phyloP scores from a whole-genome alignment of 2,113 vertebrate species.

The Rattus norvegicus region DNA sequence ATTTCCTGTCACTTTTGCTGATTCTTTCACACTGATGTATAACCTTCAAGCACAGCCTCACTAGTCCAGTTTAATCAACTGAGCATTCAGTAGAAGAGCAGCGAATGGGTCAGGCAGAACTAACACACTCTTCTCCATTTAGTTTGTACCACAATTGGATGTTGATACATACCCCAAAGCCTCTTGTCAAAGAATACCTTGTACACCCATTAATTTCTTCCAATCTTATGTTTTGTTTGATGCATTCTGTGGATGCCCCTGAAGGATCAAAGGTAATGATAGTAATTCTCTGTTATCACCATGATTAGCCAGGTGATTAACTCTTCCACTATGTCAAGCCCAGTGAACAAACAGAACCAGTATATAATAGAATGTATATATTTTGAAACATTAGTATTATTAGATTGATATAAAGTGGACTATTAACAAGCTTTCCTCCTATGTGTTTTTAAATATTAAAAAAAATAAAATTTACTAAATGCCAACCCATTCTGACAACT shows the following conservation, averaged over 20 bases:
- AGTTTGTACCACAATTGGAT: not conserved
- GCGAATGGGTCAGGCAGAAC: not conserved
- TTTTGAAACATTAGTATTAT: not conserved
- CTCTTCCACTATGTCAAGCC: not conserved
- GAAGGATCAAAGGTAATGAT: not conserved
- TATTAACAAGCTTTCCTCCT: not conserved
- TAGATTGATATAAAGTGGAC: not conserved
- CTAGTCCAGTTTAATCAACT: not conserved
- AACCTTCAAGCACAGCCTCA: not conserved
- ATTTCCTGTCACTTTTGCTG: not conserved
- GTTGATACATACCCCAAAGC: not conserved
- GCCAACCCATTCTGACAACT: not conserved
- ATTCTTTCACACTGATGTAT: not conserved
- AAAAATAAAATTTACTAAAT: not conserved
- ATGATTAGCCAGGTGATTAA: not conserved
- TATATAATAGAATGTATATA: not conserved
- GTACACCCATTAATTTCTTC: not conserved
- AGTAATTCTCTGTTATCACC: not conserved
- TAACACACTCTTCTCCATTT: not conserved
- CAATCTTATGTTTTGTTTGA: not conserved
- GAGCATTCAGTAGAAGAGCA: not conserved
- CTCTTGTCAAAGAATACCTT: not conserved
- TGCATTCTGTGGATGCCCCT: not conserved
- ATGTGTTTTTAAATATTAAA: not conserved
- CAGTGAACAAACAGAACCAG: not conserved